Base-by-base conservation (phyloP, 1,140 invertebrate genomes). In the Aphis gossypii region DNA sequence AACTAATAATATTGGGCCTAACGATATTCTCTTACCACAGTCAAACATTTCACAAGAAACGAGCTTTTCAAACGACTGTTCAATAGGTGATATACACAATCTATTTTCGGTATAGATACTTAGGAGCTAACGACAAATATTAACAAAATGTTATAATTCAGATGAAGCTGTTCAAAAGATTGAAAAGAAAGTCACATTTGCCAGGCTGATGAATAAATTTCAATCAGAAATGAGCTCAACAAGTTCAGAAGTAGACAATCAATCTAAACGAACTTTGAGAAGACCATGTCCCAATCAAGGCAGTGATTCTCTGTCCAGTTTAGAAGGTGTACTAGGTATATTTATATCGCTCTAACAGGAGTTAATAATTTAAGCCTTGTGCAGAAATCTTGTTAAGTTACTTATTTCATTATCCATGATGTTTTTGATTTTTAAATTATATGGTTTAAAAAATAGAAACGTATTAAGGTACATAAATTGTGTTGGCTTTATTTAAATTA, bases 141-240 rank as follows among this genome's bases (percentile, higher is more conserved):
- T 6, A 1, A 48, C 7, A 21, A 87, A 48, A 51, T 87, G 1
- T 48, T 35, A 35, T 7, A 86, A 89, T n/a, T 3, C 35, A 93
- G 90, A 86, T n/a, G 94, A 94, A 84, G 94, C 92, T 25, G 93
- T 90, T 94, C 76, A 96, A 96, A 54, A 97, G 97, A 95, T 97
- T 90, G 97, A 97, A 94, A 97, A 97, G 95, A 97, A 97, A 95
- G 97, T 97, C 1, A 97, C 97, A 2, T 97, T 97, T 95, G 97
- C 97, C 18, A 96, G 97, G 94, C 95, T 97, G 51, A 95, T 97
- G 44, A 97, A 97, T 94, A 97, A 96, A 95, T 97, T 97, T 8
- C 97, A 97, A 38, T 96, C 96, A 38, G 97, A 97, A 95, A 97
- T 97, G 96, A 97, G 97, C 96, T 97, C 96, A 94, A 97, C 96